Evolutionary conservation across 2,113 vertebrate genomes (phyloP).

Genomic region (Butastur rufipennis): DNA sequence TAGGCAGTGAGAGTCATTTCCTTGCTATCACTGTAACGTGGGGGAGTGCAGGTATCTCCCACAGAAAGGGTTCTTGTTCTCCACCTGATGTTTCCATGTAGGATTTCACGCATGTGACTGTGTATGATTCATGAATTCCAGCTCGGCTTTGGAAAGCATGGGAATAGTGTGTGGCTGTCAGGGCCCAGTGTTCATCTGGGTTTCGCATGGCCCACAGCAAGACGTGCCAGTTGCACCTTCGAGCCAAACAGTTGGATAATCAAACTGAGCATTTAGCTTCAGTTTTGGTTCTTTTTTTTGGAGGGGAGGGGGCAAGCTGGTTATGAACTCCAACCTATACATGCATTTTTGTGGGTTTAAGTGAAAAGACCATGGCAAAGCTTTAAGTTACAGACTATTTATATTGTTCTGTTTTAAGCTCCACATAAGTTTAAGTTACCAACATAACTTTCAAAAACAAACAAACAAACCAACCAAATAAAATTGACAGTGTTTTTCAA

Average conservation of each 20-base stretch:
- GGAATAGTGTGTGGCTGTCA: not conserved
- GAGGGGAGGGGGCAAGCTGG: not conserved
- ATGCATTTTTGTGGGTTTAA: not conserved
- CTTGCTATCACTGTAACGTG: accelerated
- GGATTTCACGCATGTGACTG: not conserved
- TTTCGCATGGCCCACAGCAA: not conserved
- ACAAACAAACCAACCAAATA: not conserved
- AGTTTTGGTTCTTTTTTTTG: not conserved
- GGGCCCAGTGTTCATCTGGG: not conserved
- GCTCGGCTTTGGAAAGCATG: not conserved
- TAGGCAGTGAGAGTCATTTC: not conserved
- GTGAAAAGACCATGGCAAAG: not conserved
- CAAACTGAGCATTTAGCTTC: not conserved
- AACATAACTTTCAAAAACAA: not conserved
- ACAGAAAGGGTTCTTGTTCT: not conserved
- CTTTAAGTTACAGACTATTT: not conserved
- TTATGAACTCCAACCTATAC: not conserved
- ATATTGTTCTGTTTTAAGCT: not conserved
- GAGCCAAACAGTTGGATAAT: not conserved
- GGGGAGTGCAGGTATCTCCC: not conserved
- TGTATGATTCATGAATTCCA: not conserved
- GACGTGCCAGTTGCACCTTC: not conserved
- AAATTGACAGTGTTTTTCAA: not conserved
- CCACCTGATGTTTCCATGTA: not conserved
- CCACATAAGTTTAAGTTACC: not conserved